These are phyloP conservation scores for Xestobium rufovillosum DNA, from an alignment of 2,888 invertebrate genomes.

Conservation along the genomic window DNA sequence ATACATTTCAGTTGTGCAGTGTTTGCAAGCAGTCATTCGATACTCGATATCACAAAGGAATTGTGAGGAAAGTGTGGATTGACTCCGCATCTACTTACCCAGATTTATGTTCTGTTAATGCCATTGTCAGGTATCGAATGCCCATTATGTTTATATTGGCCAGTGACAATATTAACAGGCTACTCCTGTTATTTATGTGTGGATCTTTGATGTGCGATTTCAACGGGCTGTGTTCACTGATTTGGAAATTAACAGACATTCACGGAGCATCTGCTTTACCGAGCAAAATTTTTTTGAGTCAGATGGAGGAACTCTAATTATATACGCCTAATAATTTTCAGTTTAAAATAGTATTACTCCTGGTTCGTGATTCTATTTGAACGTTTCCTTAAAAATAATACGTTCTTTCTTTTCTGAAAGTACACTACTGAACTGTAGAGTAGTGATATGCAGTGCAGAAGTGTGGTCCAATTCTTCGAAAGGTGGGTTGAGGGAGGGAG, in stretches of 20 bases:
- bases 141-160: conserved; percentile 42
- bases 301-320: conserved; percentile 24
- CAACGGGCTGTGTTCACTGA: conserved; percentile 35
- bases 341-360: conserved; percentile 16
- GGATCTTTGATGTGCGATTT: conserved; percentile 35
- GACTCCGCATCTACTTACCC: conserved; percentile 35
- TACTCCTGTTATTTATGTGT: conserved; percentile 33
- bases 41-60: conserved; percentile 22
- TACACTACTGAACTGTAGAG: too few relatives aligned
- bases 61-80: conserved; percentile 34
- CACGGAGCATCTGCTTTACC: conserved; percentile 35
- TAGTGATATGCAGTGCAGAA: too few relatives aligned
- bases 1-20: conserved; percentile 34
- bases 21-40: conserved; percentile 34
- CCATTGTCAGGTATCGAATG: conserved; percentile 38
- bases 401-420: too few relatives aligned
- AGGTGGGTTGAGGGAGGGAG: too few relatives aligned
- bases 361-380: too few relatives aligned
- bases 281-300: conserved; percentile 20
- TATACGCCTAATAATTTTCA: conserved; percentile 24
- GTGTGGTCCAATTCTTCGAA: too few relatives aligned
- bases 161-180: conserved; percentile 40
- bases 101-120: conserved; percentile 44
- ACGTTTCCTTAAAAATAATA: too few relatives aligned
- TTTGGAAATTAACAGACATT: conserved; percentile 37